Percentiles rank a stretch among this genome's conserved stretches.
These are phyloP conservation scores for Drosophila mettleri DNA, from an alignment of 2,888 invertebrate genomes.

Conservation along the genomic window DNA sequence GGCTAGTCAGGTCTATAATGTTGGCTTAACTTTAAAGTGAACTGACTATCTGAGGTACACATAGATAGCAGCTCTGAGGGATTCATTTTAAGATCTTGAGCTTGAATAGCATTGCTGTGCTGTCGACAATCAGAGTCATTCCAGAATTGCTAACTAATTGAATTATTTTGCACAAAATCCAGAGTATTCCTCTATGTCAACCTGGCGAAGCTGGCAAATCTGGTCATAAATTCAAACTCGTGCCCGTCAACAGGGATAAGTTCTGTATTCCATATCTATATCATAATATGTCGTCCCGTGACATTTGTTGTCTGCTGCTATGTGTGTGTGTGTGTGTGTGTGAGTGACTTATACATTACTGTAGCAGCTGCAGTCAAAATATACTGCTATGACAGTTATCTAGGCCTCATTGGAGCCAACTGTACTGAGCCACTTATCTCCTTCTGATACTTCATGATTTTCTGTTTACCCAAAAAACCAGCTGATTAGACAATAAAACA, in stretches of 20 bases:
- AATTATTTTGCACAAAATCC: conserved; percentile 4
- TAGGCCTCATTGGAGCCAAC: conserved; percentile 16
- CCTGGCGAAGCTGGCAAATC: conserved; percentile 30
- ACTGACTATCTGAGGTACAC: background rate
- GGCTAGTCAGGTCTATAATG: background rate
- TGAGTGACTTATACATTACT: conserved; percentile 50
- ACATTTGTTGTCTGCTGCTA: conserved; percentile 61
- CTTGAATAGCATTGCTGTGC: background rate
- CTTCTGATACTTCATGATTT: conserved; percentile 37
- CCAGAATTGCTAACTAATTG: background rate
- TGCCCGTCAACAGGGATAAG: conserved; percentile 41
- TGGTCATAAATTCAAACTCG: conserved; percentile 68
- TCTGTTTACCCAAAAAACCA: conserved; percentile 16
- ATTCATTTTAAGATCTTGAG: conserved; percentile 2
- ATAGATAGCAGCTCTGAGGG: background rate
- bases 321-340: background rate
- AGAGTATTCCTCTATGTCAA: conserved; percentile 12
- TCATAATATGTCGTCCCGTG: conserved; percentile 58
- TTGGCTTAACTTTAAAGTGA: background rate
- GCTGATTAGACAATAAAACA: conserved; percentile 14
- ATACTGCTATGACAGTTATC: conserved; percentile 51
- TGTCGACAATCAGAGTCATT: background rate
- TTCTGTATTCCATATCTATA: conserved; percentile 41
- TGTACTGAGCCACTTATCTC: conserved; percentile 21
- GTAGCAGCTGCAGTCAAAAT: conserved; percentile 49